Evolutionary conservation across 2,888 invertebrate genomes (phyloP).

Genomic region (Epistrophella euchroma): DNA sequence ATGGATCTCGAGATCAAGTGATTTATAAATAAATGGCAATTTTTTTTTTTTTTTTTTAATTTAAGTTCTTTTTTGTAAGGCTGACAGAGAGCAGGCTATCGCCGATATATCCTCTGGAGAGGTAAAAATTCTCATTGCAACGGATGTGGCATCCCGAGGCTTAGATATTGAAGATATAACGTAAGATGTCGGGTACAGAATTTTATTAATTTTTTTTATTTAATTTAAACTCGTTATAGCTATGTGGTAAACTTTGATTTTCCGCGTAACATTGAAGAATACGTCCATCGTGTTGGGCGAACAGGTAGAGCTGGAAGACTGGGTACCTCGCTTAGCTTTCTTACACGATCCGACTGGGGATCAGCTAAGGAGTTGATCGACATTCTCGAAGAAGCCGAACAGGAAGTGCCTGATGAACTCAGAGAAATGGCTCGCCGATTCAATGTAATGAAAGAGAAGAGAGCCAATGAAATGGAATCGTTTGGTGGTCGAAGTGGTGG

Average conservation of each 20-base stretch:
- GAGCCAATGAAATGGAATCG: constrained; percentile 84
- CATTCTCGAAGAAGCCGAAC: constrained; percentile 94
- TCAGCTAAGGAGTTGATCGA: constrained; percentile 92
- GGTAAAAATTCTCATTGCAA: constrained; percentile 94
- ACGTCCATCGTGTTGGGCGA: constrained; percentile 95
- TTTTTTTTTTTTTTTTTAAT: neutral
- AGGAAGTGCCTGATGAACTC: constrained; percentile 91
- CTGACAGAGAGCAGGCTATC: constrained; percentile 92
- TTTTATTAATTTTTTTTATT: neutral
- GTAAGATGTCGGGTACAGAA: constrained; percentile 80
- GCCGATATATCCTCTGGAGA: constrained; percentile 91
- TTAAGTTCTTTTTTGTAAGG: constrained; percentile 79
- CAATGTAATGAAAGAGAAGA: constrained; percentile 87
- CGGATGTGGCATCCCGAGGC: constrained; percentile 97
- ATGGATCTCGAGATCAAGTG: constrained; percentile 93
- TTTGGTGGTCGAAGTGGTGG: constrained; percentile 78
- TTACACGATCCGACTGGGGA: constrained; percentile 92
- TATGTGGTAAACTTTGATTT: constrained; percentile 97
- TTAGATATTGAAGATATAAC: constrained; percentile 95
- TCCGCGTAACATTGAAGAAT: constrained; percentile 97
- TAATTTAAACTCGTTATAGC: constrained; percentile 72
- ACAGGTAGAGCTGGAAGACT: constrained; percentile 96
- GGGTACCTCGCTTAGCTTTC: constrained; percentile 92
- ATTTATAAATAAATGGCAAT: neutral
- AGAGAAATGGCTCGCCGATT: constrained; percentile 90